Base-by-base conservation (phyloP, 2,113 vertebrate species). In the Tachuris rubrigastra region DNA sequence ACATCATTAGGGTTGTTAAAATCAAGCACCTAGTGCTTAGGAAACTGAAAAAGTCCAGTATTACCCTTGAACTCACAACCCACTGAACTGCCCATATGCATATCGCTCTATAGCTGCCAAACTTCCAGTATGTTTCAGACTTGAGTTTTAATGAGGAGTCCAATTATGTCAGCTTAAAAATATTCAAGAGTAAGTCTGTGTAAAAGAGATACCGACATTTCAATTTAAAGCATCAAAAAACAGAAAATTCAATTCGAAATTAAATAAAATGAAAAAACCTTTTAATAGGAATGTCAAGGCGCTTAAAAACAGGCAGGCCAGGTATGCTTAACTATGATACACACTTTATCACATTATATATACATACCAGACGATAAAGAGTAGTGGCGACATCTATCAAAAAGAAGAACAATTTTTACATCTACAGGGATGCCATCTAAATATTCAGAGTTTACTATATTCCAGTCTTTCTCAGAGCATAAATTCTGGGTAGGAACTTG, bases 381-480 rank as follows among this genome's bases (percentile, higher is more conserved):
- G 92, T 11, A 88, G 35, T 39, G 30, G 33, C 2, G 4, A 83
- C 50, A 93, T 66, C 63, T 88, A 86, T 77, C 82, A 90, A 88
- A 88, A 88, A 75, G 52, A 91, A 93, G 20, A 91, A 90, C 30
- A 42, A 80, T 62, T 90, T 92, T 68, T 81, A 67, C 18, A 93
- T 50, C 55, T 77, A 74, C 10, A 62, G 21, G 20, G 15, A 37
- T 82, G 41, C 60, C 75, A 79, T 46, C 56, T 82, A 89, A 84
- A 94, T 83, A 79, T 69, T 90, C 53, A 56, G 41, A 27, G 21
- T 72, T 59, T 78, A 44, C 44, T 74, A 12, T 56, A 87, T 78
- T 65, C 18, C 31, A 77, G 35, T 30, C 47, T 56, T 90, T 41
- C 65, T 84, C 56, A 84, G n/a, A 88, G 86, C 35, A 74, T 81